A percentile compares a stretch with the other conserved stretches of the same genome.
Evolutionary conservation across 1,140 invertebrate species (phyloP).

Genomic region (Battus philenor): DNA sequence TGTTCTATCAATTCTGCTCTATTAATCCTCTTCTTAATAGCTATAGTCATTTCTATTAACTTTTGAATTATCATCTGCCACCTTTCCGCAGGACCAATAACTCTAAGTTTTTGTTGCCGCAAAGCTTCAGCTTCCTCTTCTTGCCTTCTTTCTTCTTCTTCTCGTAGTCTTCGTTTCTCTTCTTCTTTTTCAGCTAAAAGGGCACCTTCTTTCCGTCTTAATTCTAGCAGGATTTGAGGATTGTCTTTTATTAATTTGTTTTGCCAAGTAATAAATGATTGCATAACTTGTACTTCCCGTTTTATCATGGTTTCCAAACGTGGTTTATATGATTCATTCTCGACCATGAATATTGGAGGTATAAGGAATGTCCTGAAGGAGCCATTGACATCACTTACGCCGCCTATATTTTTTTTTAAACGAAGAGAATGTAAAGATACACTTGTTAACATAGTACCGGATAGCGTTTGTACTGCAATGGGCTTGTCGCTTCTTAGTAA

Average conservation of each 20-base stretch:
- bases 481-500: conserved; percentile 62
- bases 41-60: conserved; percentile 66
- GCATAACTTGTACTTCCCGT: conserved; percentile 61
- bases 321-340: conserved; percentile 38
- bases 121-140: conserved; percentile 60
- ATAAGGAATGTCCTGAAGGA: conserved; percentile 78
- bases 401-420: conserved; percentile 71
- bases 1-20: conserved; percentile 63
- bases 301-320: conserved; percentile 51
- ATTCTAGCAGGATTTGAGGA: conserved; percentile 56
- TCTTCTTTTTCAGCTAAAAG: conserved; percentile 60
- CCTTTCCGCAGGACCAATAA: conserved; percentile 60
- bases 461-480: conserved; percentile 58
- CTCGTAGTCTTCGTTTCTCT: conserved; percentile 47
- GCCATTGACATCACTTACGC: conserved; percentile 78
- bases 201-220: conserved; percentile 56
- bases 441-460: conserved; percentile 68
- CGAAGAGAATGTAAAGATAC: conserved; percentile 73
- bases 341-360: conserved; percentile 69
- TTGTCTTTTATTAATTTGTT: conserved; percentile 61
- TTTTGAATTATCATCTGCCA: conserved; percentile 69
- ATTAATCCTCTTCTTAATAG: conserved; percentile 70
- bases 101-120: conserved; percentile 42
- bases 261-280: conserved; percentile 61
- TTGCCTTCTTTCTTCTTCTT: conserved; percentile 56